Evolutionary conservation across 2,888 invertebrate species (phyloP).

Genomic region (Baccha elongata): DNA sequence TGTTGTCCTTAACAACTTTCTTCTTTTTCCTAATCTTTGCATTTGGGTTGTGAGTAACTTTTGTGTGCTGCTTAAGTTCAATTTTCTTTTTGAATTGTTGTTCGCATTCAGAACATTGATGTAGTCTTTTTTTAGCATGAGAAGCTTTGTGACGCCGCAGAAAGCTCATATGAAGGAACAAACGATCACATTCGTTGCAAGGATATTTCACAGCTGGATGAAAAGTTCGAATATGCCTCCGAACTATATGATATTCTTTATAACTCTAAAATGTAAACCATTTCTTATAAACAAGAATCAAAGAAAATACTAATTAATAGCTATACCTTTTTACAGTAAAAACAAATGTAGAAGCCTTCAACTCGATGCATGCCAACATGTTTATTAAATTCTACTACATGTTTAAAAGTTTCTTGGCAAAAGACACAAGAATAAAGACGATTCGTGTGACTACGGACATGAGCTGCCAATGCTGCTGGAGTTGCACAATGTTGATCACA

Average conservation of each 20-base stretch:
- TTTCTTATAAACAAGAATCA: neutral
- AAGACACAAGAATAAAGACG: constrained; percentile 85
- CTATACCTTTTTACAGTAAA: constrained; percentile 85
- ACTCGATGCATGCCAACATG: constrained; percentile 87
- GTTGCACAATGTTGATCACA: constrained; percentile 88
- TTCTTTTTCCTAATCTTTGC: neutral
- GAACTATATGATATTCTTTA: constrained; percentile 86
- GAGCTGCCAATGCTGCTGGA: constrained; percentile 88
- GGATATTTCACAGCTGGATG: constrained; percentile 87
- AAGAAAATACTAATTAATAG: neutral
- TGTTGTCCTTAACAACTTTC: neutral
- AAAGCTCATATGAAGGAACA: constrained; percentile 88
- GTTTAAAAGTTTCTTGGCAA: constrained; percentile 87
- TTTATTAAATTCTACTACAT: constrained; percentile 85
- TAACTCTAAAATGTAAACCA: constrained; percentile 82
- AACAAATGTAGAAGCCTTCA: constrained; percentile 87
- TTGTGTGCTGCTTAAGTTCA: constrained; percentile 74
- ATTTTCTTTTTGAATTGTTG: constrained; percentile 88
- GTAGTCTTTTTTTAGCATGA: constrained; percentile 87
- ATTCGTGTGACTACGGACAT: constrained; percentile 86
- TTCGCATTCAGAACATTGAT: constrained; percentile 89
- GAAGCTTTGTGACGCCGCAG: constrained; percentile 85
- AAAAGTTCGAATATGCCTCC: constrained; percentile 89
- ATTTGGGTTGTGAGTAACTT: constrained; percentile 65
- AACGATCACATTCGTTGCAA: constrained; percentile 87